Evolutionary conservation across 2,113 vertebrate species (phyloP), one percentile per base, ranked within the genome.

Genomic region (Thermophis baileyi): DNA sequence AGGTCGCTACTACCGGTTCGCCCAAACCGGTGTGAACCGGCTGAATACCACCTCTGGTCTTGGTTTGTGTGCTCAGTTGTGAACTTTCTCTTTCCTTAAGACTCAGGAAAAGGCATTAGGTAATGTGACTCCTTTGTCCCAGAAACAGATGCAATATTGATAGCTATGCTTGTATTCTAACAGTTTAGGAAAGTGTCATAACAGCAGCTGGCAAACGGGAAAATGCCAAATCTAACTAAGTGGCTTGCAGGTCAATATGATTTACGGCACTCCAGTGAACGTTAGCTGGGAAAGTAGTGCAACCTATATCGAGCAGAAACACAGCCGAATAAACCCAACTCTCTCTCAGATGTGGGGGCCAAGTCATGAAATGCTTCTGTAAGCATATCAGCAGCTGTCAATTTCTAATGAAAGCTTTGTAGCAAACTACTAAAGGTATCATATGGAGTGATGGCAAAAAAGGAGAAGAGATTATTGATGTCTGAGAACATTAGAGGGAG

Each of bases 111-210:
- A 60, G 50, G 2, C 89, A 92, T 85, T 94, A 90, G 18, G 7
- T 92, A 16, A 94, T 93, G 16, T 91, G 0, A 81, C 90, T 94
- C 10, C 20, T 91, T 30, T 50, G 90, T 35, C n/a, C 87, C 74
- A 49, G 69, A 46, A 95, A 89, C 3, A 18, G 51, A 55, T 91
- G 53, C 91, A 14, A 54, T 94, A 90, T 22, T 85, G 92, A 90
- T 91, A 69, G 91, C 35, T 90, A 30, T 91, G 93, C 25, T 85
- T 93, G 92, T 50, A 81, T 85, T 63, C 81, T 92, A 93, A 92
- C 50, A 93, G 53, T 93, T 94, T 94, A 88, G 40, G 63, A 53
- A 96, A 95, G 88, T 93, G 87, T 92, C 55, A 91, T 5, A 92
- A 25, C 51, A 92, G 27, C 50, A 96, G 51, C 46, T 94, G 60